Percentiles rank a stretch among this genome's conserved stretches.
Conservation (phyloP, 2,888 invertebrate genomes). For the Xanthia icteritia region DNA sequence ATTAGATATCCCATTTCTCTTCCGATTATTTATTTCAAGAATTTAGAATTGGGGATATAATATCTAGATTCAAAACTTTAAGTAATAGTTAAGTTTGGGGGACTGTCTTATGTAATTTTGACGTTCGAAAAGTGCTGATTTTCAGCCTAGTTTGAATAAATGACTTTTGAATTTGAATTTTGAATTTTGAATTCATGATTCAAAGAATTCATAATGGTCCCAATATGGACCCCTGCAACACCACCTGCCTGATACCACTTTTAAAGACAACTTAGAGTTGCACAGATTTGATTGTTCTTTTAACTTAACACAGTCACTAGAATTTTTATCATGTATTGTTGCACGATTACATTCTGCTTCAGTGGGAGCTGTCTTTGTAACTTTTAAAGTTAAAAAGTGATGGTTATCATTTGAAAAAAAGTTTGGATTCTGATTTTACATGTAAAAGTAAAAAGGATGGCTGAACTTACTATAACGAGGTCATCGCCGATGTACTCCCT, state of each 20-base stretch:
- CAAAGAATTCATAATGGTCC: background rate
- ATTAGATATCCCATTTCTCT: background rate
- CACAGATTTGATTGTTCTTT: background rate
- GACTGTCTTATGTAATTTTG: no score
- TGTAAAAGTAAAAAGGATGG: background rate
- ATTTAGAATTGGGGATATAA: background rate
- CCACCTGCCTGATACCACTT: background rate
- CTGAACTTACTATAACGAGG: conserved; percentile 73
- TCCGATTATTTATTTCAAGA: background rate
- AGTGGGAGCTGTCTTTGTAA: background rate
- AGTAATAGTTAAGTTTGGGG: no score
- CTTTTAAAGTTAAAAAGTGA: background rate
- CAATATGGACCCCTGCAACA: background rate
- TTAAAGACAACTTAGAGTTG: background rate
- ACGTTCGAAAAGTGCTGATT: no score
- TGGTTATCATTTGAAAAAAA: background rate
- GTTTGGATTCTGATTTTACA: background rate
- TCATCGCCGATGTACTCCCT: conserved; percentile 75
- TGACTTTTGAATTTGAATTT: no score
- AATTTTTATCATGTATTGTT: background rate
- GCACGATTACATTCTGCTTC: background rate
- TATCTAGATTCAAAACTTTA: background rate
- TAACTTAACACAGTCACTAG: background rate
- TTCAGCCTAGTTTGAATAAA: no score
- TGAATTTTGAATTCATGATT: no score